Conservation (phyloP, 2,888 invertebrate genomes). For the Hedya salicella region DNA sequence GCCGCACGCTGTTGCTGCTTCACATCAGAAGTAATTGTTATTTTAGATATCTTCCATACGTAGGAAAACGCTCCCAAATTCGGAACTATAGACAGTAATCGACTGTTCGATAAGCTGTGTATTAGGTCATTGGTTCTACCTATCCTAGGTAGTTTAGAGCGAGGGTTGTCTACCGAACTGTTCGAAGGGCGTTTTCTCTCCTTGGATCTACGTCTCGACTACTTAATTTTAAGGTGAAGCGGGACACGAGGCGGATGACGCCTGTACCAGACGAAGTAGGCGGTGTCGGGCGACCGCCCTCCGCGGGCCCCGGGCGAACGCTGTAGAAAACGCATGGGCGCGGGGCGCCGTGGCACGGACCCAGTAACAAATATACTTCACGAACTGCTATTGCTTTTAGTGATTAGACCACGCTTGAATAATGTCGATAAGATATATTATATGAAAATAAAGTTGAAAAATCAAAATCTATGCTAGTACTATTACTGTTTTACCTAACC, state of each 20-base stretch:
- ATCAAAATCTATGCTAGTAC: not conserved
- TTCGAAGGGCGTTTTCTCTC: slow-evolving; percentile 71
- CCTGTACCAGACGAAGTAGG: slow-evolving; percentile 84
- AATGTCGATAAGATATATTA: slow-evolving; percentile 57
- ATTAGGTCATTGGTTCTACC: not conserved
- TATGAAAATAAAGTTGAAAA: slow-evolving; percentile 32
- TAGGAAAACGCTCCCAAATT: too few species aligned
- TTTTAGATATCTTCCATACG: slow-evolving; percentile 1
- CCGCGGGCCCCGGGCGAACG: slow-evolving; percentile 78
- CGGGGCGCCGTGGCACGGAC: slow-evolving; percentile 79
- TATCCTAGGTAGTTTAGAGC: not conserved
- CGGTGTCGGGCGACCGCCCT: slow-evolving; percentile 83
- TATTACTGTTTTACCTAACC: not conserved
- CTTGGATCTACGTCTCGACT: slow-evolving; percentile 61
- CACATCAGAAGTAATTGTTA: not conserved
- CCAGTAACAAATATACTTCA: slow-evolving; percentile 81
- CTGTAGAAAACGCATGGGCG: slow-evolving; percentile 77
- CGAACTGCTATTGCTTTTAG: slow-evolving; percentile 75
- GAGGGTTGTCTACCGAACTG: slow-evolving; percentile 44
- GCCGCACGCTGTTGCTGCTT: not conserved
- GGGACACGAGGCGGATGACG: slow-evolving; percentile 81
- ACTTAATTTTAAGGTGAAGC: slow-evolving; percentile 72
- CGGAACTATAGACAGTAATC: not conserved
- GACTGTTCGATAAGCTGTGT: not conserved
- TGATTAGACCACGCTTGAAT: slow-evolving; percentile 60